These are phyloP conservation scores for Rhagium mordax DNA, from an alignment of 2,888 invertebrate species.

Conservation along the genomic window DNA sequence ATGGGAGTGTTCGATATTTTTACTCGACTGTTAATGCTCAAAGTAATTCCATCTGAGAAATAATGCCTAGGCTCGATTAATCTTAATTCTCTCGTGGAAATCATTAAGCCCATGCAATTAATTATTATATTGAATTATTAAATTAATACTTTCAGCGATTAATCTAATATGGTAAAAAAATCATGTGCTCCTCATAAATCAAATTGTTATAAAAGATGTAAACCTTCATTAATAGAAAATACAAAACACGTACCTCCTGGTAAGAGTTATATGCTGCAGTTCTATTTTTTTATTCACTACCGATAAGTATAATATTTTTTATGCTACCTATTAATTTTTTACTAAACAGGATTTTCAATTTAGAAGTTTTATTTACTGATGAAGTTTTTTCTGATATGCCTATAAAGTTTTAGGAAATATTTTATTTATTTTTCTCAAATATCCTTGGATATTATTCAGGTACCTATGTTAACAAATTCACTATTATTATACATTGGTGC, in stretches of 20 bases:
- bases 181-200: constrained; percentile 45
- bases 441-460: too few species aligned
- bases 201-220: constrained; percentile 16
- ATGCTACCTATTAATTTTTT: background rate
- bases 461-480: too few species aligned
- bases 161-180: constrained; percentile 45
- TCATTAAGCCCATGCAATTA: constrained; percentile 53
- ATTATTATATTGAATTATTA: constrained; percentile 50
- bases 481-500: too few species aligned
- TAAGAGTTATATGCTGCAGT: background rate
- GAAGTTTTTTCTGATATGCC: too few species aligned
- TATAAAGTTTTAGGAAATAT: too few species aligned
- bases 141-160: constrained; percentile 48
- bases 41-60: constrained; percentile 21
- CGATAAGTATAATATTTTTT: background rate
- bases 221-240: constrained; percentile 40
- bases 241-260: background rate
- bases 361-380: too few species aligned
- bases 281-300: background rate
- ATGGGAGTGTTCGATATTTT: background rate
- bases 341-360: too few species aligned
- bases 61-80: constrained; percentile 38
- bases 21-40: background rate
- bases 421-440: too few species aligned
- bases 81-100: constrained; percentile 50